phyloP scores from a whole-genome alignment of 2,888 invertebrate species.

The Nomada hirtipes region DNA sequence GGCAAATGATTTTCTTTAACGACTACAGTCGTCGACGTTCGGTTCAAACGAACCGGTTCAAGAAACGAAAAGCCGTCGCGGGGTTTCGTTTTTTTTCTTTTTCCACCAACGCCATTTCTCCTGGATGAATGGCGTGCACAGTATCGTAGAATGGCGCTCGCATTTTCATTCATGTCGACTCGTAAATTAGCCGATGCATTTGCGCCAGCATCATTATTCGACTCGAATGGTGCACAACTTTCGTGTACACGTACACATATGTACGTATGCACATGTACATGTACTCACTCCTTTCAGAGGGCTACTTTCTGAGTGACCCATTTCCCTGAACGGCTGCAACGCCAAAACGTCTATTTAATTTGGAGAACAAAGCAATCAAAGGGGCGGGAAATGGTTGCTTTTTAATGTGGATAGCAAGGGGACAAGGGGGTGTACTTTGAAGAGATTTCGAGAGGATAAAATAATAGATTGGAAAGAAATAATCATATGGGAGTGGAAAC shows the following conservation, averaged over 20 bases:
- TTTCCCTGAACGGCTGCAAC: neutral
- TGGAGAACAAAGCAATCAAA: neutral
- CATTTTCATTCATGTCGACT: conserved; percentile 8
- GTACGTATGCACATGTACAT: neutral
- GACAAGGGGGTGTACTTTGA: too few relatives aligned
- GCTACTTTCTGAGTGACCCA: conserved; percentile 13
- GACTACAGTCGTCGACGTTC: neutral
- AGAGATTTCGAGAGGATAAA: neutral
- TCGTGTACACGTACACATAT: neutral
- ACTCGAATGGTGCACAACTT: neutral
- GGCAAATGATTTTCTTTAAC: conserved; percentile 5
- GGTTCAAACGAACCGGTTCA: neutral
- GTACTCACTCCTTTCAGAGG: neutral
- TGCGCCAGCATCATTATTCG: conserved; percentile 19
- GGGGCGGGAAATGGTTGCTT: neutral
- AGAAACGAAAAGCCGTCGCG: neutral
- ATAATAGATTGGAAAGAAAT: neutral
- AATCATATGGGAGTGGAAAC: neutral
- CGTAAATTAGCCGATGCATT: conserved; percentile 18
- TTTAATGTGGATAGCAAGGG: too few relatives aligned
- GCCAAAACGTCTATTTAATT: conserved; percentile 16
- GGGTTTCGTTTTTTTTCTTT: neutral
- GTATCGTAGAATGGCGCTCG: neutral
- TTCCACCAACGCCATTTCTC: neutral
- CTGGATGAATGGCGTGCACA: neutral